phyloP scores from a whole-genome alignment of 2,113 vertebrate species.

The Osmerus mordax region DNA sequence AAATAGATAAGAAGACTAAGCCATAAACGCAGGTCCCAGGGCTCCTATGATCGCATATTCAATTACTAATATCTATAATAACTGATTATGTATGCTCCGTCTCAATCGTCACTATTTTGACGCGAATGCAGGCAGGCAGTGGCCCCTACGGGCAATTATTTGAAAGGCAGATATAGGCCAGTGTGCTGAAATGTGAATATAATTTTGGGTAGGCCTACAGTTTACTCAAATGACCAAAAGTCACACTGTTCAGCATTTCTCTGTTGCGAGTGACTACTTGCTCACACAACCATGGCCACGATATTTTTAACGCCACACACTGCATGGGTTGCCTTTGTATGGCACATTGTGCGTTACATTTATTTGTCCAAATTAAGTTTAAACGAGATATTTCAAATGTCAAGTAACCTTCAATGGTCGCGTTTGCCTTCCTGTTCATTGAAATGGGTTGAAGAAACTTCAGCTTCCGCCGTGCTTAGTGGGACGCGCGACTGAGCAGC shows the following conservation, averaged over 20 bases:
- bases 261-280: not conserved
- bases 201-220: slow-evolving; percentile 23
- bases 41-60: slow-evolving; percentile 21
- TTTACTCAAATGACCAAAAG: slow-evolving; percentile 4
- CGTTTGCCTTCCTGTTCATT: too few relatives aligned
- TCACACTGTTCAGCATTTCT: not conserved
- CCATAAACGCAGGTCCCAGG: slow-evolving; percentile 11
- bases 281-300: slow-evolving; percentile 3
- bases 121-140: slow-evolving; percentile 59
- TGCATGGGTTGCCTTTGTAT: not conserved
- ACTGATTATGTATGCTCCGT: slow-evolving; percentile 25
- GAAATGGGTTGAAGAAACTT: too few relatives aligned
- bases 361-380: slow-evolving; percentile 28
- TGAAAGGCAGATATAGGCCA: slow-evolving; percentile 40
- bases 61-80: slow-evolving; percentile 1
- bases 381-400: slow-evolving; percentile 1
- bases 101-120: slow-evolving; percentile 31
- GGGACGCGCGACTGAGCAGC: slow-evolving; percentile 17
- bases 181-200: slow-evolving; percentile 33
- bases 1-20: slow-evolving; percentile 17
- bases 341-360: slow-evolving; percentile 40
- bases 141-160: slow-evolving; percentile 64
- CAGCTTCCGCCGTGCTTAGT: slow-evolving; percentile 7
- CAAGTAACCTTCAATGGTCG: not conserved
- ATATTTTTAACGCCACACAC: slow-evolving; percentile 19